Base-by-base conservation (phyloP, 23 tunicate genomes). In the Phallusia fumigata region DNA sequence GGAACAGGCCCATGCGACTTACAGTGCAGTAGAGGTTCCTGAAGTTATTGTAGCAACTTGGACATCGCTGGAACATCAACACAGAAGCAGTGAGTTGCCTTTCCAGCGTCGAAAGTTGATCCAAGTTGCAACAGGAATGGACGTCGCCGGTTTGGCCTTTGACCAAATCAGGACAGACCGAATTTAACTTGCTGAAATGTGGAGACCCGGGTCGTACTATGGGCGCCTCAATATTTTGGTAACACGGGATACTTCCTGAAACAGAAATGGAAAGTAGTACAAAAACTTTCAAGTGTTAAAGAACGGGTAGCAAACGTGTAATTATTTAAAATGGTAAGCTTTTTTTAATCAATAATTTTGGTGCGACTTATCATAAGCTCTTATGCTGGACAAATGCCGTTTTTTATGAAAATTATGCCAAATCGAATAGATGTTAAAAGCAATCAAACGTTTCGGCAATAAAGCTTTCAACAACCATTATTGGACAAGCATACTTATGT, bases 1-100 rank as follows among this genome's bases (percentile, higher is more conserved):
- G n/a, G n/a, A n/a, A n/a, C n/a, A n/a, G 47, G 47, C 10, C 10
- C 10, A 40, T 3, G 69, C 16, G 5, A 58, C 84, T 86, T 74
- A 93, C 93, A 32, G 86, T 77, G 45, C 99, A 97, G 79, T 88
- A 90, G 21, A 91, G 53, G 31, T 82, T 77, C 5, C 76, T 30
- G 35, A 88, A 89, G 65, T 97, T 97, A 33, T 76, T 69, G 22
- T 73, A 52, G 77, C 99, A 97, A 72, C 97, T 93, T 0, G 99
- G 99, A 64, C 99, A 97, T 51, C 99, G 64, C 30, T 65, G 65
- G 52, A 97, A 88, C 16, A 97, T 65, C 0, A 92, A 81, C 33
- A 40, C 86, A 30, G 91, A 83, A 0, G 93, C 95, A 0, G 79
- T 40, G 51, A 92, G 73, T 64, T 97, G 97, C 11, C 64, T 45